phyloP scores from a whole-genome alignment of 2,797 vertebrate species.

The Dromococcyx pavoninus region DNA sequence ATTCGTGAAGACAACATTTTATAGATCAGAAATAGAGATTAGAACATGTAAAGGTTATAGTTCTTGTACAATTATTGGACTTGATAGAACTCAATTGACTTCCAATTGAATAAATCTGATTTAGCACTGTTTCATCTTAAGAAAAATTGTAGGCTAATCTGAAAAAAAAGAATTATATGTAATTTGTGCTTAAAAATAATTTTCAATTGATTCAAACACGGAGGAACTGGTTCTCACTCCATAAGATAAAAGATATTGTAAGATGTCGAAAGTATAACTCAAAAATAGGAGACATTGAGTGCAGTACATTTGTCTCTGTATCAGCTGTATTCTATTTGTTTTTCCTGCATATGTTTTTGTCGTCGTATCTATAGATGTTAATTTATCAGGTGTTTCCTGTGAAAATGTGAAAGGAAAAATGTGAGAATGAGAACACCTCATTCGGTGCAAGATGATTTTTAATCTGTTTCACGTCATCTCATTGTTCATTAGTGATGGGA shows the following conservation, averaged over 20 bases:
- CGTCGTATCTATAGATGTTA: not conserved
- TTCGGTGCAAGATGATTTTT: not conserved
- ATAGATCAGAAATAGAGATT: not conserved
- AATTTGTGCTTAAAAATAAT: not conserved
- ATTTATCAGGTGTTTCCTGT: not conserved
- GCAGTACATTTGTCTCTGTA: not conserved
- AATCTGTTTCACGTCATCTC: not conserved
- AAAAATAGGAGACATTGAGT: not conserved
- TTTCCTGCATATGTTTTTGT: not conserved
- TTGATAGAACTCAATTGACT: not conserved
- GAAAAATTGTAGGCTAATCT: not conserved
- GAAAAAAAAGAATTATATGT: not conserved
- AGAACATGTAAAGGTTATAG: not conserved
- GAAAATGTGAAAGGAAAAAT: not conserved
- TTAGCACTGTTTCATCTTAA: not conserved
- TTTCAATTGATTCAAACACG: not conserved
- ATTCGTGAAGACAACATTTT: not conserved
- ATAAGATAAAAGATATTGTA: not conserved
- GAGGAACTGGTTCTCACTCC: not conserved
- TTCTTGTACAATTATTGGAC: not conserved
- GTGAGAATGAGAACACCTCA: not conserved
- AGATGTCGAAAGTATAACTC: not conserved
- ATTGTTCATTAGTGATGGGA: not conserved
- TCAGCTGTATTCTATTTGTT: not conserved
- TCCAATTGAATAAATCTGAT: not conserved